These are phyloP conservation scores for Aselliscus stoliczkanus DNA, from an alignment of 2,797 vertebrate genomes.

Conservation along the genomic window DNA sequence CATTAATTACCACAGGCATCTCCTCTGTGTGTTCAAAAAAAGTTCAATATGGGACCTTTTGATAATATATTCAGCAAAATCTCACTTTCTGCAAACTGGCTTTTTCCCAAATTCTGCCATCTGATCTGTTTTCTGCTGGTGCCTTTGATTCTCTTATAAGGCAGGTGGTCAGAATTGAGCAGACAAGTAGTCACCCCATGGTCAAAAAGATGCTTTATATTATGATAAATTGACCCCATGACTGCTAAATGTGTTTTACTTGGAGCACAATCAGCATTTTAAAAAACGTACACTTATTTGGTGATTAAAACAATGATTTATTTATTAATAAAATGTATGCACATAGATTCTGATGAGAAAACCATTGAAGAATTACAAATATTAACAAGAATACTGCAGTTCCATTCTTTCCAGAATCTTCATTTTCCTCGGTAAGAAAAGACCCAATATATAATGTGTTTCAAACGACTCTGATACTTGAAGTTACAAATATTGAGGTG, in stretches of 20 bases:
- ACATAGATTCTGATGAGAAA: neutral
- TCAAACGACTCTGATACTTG: neutral
- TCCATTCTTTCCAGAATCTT: neutral
- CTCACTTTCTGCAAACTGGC: slow-evolving; percentile 41
- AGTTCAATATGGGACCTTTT: slow-evolving; percentile 60
- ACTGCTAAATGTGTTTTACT: neutral
- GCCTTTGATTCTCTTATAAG: slow-evolving; percentile 39
- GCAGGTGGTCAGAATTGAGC: slow-evolving; percentile 26
- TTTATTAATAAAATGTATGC: neutral
- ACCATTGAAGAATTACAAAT: neutral
- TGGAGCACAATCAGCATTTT: neutral
- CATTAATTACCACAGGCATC: neutral
- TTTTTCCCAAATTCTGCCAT: slow-evolving; percentile 56
- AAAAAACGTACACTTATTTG: neutral
- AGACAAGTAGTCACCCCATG: neutral
- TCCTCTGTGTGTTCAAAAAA: neutral
- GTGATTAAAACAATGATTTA: neutral
- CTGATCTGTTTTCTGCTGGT: slow-evolving; percentile 50
- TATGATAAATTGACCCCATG: neutral
- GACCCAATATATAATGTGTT: neutral
- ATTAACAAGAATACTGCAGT: neutral
- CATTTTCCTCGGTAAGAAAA: neutral
- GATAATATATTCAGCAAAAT: slow-evolving; percentile 56
- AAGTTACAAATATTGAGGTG: neutral
- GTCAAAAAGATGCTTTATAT: neutral